A percentile compares a stretch with the other conserved stretches of the same genome.
Conservation (phyloP, 2,113 vertebrate genomes). For the Synodontis membranacea region DNA sequence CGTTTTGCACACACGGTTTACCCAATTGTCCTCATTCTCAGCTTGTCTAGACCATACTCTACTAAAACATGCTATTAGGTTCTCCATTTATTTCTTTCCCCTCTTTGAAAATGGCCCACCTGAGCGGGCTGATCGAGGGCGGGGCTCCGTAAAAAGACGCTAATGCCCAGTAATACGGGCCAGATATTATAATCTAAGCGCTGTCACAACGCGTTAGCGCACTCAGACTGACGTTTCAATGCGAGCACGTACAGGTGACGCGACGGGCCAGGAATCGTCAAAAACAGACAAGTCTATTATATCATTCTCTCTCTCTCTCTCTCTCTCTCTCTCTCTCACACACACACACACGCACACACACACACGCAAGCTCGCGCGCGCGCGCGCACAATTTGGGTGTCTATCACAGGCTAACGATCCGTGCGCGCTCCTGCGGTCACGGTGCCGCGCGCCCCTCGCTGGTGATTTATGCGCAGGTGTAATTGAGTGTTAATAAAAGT, state of each 20-base stretch:
- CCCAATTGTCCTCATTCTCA: conserved; percentile 38
- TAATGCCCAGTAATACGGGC: conserved; percentile 78
- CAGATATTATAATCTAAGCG: conserved; percentile 84
- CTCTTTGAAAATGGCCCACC: conserved; percentile 67
- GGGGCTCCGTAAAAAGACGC: conserved; percentile 73
- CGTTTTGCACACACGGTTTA: conserved; percentile 1
- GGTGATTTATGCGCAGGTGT: conserved; percentile 77
- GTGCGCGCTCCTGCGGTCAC: conserved; percentile 57
- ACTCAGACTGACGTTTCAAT: conserved; percentile 80
- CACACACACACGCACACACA: not conserved
- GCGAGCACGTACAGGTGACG: conserved; percentile 72
- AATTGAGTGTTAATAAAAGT: conserved; percentile 84
- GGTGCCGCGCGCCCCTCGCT: conserved; percentile 57
- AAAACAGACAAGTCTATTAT: conserved; percentile 74
- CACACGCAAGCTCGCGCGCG: not conserved
- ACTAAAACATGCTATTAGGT: conserved; percentile 55
- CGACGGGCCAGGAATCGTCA: conserved; percentile 70
- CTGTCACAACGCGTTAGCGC: conserved; percentile 80
- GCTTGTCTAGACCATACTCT: conserved; percentile 52
- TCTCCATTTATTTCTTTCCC: conserved; percentile 65
- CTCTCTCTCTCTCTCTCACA: conserved; percentile 30
- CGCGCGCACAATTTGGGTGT: conserved; percentile 31
- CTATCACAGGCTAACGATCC: conserved; percentile 50
- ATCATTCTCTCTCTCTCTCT: conserved; percentile 58
- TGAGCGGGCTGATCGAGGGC: conserved; percentile 60